Percentiles rank a stretch among this genome's conserved stretches.
Conservation (phyloP, 2,113 vertebrate genomes). For the Dermatemys mawii region DNA sequence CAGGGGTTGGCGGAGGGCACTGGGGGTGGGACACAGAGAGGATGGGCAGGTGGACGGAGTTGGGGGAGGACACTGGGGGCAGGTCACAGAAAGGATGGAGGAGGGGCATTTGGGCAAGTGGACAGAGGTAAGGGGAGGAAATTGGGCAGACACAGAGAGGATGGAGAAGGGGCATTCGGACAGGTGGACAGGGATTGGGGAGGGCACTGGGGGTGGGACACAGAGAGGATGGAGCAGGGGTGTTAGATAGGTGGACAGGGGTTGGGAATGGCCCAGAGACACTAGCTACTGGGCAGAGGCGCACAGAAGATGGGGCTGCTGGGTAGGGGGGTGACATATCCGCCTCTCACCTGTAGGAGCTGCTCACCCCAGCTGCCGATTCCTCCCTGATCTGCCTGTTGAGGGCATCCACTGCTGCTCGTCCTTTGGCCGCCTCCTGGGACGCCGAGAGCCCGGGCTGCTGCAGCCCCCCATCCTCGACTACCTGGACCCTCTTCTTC, state of each 20-base stretch:
- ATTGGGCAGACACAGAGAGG: too few relatives aligned
- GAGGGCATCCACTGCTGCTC: slow-evolving; percentile 87
- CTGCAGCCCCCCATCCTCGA: slow-evolving; percentile 66
- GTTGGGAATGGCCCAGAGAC: too few relatives aligned
- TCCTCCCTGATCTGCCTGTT: slow-evolving; percentile 94
- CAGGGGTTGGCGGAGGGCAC: neutral
- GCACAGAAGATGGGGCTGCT: rapidly evolving
- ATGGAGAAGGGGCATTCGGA: too few relatives aligned
- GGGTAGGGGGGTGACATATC: too few relatives aligned
- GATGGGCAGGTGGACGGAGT: too few relatives aligned
- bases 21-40: neutral
- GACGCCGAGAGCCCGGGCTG: slow-evolving; percentile 10
- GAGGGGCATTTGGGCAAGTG: neutral
- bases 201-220: neutral
- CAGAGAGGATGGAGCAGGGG: neutral
- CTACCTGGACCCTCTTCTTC: slow-evolving; percentile 42
- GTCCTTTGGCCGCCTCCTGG: slow-evolving; percentile 75
- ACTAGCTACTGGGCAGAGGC: neutral
- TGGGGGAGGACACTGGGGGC: too few relatives aligned
- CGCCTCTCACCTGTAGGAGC: slow-evolving; percentile 89
- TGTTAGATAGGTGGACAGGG: neutral
- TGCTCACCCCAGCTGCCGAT: slow-evolving; percentile 77
- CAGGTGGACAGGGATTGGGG: too few relatives aligned
- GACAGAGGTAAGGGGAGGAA: neutral
- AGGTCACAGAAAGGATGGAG: too few relatives aligned